Conservation (phyloP, 2,888 invertebrate species). For the Isotomurus palustris region DNA sequence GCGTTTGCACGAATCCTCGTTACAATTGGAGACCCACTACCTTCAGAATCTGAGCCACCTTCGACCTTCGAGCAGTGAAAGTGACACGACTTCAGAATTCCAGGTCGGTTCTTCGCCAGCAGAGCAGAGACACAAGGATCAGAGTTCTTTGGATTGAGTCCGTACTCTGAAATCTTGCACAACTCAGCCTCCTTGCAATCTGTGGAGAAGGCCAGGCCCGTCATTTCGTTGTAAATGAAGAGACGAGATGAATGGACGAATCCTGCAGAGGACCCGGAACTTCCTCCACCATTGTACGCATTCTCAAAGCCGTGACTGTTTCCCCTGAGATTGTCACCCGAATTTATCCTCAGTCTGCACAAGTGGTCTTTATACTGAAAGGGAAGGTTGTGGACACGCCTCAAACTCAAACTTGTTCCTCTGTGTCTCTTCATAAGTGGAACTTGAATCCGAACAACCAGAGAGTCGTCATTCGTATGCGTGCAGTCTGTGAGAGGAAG, state of each 20-base stretch:
- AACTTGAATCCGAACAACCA: conserved; percentile 32
- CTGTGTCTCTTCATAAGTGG: conserved; percentile 22
- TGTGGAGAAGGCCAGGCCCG: conserved; percentile 25
- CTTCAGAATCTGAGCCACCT: neutral
- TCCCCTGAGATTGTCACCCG: neutral
- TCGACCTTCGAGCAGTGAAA: conserved; percentile 25
- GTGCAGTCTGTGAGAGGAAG: conserved; percentile 42
- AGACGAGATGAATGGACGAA: neutral
- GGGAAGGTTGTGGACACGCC: conserved; percentile 23
- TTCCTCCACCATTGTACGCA: neutral
- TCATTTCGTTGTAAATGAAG: conserved; percentile 23
- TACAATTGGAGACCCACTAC: neutral
- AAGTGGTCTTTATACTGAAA: conserved; percentile 31
- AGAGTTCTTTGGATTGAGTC: conserved; percentile 2
- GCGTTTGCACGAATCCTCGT: conserved; percentile 16
- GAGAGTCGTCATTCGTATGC: conserved; percentile 21
- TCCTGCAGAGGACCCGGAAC: neutral
- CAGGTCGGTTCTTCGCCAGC: conserved; percentile 16
- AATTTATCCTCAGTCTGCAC: conserved; percentile 23
- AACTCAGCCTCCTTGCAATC: conserved; percentile 32
- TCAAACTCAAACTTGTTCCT: conserved; percentile 14
- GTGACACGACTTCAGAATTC: conserved; percentile 23
- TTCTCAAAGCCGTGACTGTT: neutral
- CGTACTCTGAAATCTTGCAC: conserved; percentile 26
- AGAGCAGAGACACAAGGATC: conserved; percentile 35